A percentile compares a stretch with the other conserved stretches of the same genome.
phyloP scores from a whole-genome alignment of 2,888 invertebrate species.

The Sussaba pulchella region DNA sequence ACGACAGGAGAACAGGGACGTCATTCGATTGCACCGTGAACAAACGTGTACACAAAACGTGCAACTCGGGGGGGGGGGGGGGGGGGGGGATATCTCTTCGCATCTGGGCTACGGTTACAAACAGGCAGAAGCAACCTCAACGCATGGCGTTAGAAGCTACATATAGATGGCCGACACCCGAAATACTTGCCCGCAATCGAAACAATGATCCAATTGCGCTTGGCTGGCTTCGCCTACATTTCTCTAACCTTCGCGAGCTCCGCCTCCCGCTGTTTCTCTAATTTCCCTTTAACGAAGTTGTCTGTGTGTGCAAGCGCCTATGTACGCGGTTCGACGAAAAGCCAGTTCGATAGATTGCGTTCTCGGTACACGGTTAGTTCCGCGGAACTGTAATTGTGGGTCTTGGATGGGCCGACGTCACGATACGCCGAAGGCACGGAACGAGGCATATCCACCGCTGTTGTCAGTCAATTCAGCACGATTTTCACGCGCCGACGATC shows the following conservation, averaged over 20 bases:
- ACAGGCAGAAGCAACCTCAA: constrained; percentile 10
- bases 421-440: constrained; percentile 26
- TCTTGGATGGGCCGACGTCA: constrained; percentile 61
- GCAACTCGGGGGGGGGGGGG: neutral
- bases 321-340: constrained; percentile 77
- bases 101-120: constrained; percentile 21
- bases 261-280: constrained; percentile 70
- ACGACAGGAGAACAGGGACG: constrained; percentile 1
- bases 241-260: constrained; percentile 12
- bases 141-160: constrained; percentile 24
- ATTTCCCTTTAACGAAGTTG: constrained; percentile 80
- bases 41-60: constrained; percentile 12
- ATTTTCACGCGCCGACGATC: constrained; percentile 40
- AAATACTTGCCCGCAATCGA: constrained; percentile 77
- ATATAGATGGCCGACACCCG: constrained; percentile 62
- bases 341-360: constrained; percentile 33
- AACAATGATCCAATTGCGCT: constrained; percentile 79
- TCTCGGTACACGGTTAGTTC: neutral
- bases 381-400: constrained; percentile 59
- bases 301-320: constrained; percentile 75
- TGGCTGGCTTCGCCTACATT: constrained; percentile 32
- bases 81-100: neutral
- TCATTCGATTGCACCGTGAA: neutral
- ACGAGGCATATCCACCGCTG: constrained; percentile 57
- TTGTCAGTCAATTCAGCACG: constrained; percentile 43